Conservation (phyloP, 2,797 vertebrate species). For the Eulemur mongoz region DNA sequence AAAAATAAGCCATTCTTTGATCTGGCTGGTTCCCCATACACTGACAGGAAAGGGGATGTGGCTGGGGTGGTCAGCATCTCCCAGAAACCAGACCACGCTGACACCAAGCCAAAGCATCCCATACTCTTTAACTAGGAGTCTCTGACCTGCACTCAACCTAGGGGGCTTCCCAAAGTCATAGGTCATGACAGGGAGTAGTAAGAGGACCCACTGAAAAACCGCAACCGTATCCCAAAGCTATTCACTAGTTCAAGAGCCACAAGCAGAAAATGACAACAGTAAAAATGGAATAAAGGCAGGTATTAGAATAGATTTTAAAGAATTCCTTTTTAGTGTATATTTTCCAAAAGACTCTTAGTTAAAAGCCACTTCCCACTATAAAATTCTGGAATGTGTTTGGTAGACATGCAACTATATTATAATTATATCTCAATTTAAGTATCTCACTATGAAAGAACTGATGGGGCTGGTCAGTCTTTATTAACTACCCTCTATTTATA, state of each 20-base stretch:
- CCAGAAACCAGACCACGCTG: background rate
- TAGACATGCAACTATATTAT: background rate
- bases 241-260: background rate
- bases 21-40: background rate
- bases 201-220: background rate
- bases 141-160: background rate
- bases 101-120: background rate
- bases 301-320: background rate
- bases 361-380: background rate
- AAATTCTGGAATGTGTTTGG: background rate
- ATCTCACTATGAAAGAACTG: background rate
- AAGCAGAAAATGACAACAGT: background rate
- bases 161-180: background rate
- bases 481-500: background rate
- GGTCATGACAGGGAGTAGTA: background rate
- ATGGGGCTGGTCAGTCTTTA: background rate
- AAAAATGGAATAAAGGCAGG: background rate
- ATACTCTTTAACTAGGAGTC: background rate
- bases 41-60: background rate
- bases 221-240: background rate
- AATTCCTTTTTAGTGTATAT: background rate
- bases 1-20: slow-evolving; percentile 58
- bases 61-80: background rate
- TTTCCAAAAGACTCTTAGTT: background rate
- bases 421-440: background rate